phyloP scores from a whole-genome alignment of 2,113 vertebrate genomes.

The Heliornis fulica region DNA sequence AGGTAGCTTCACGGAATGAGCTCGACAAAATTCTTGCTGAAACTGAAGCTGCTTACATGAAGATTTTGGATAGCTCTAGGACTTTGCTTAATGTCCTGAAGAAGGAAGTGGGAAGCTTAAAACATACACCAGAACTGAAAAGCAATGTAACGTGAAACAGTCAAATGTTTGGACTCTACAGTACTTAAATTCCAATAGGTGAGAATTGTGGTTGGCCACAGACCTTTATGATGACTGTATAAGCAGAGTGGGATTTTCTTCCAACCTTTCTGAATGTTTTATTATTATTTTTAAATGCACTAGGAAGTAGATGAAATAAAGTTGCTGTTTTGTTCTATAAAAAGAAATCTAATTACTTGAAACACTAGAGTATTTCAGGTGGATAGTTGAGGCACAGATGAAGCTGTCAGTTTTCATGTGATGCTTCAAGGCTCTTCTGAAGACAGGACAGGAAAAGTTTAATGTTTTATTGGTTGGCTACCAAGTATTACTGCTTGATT shows the following conservation, averaged over 20 bases:
- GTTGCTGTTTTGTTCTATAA: background rate
- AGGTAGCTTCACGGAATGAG: conserved; percentile 39
- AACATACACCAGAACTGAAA: conserved; percentile 34
- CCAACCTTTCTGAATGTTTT: background rate
- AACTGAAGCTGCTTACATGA: conserved; percentile 62
- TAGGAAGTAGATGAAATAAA: conserved; percentile 51
- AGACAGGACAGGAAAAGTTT: background rate
- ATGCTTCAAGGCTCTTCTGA: background rate
- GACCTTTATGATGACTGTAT: background rate
- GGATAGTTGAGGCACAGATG: background rate
- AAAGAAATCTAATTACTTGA: background rate
- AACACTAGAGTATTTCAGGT: background rate
- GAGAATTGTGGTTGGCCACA: conserved; percentile 2
- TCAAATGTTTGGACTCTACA: background rate
- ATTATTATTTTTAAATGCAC: background rate
- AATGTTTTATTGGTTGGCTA: background rate
- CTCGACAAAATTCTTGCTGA: conserved; percentile 66
- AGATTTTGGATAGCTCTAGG: conserved; percentile 69
- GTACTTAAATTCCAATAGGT: conserved; percentile 37
- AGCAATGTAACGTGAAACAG: background rate
- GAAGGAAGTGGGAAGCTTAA: conserved; percentile 59
- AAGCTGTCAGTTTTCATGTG: background rate
- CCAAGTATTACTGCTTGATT: background rate
- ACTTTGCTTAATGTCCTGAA: conserved; percentile 61
- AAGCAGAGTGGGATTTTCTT: background rate